Evolutionary conservation across 1,140 invertebrate species (phyloP).

Genomic region (Drosophila sechellia): DNA sequence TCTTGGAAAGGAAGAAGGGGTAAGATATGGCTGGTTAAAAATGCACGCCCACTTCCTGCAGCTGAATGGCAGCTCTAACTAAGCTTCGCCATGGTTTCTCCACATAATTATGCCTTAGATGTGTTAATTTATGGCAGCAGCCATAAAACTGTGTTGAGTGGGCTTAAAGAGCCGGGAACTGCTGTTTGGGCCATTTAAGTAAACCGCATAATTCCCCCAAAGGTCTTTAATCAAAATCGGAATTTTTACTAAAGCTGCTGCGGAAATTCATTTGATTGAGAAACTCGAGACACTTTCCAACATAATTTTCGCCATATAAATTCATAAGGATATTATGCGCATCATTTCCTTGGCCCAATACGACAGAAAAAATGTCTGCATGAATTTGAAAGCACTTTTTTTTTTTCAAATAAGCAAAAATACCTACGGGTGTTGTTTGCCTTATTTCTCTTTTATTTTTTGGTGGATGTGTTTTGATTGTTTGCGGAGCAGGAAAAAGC

Average conservation of each 20-base stretch:
- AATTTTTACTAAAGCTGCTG: slow-evolving; percentile 2
- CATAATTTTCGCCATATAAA: slow-evolving; percentile 50
- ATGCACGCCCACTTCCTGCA: slow-evolving; percentile 7
- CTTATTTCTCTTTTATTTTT: slow-evolving; percentile 9
- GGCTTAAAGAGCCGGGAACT: background rate
- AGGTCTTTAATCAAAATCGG: slow-evolving; percentile 32
- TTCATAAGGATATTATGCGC: slow-evolving; percentile 66
- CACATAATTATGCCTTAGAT: slow-evolving; percentile 39
- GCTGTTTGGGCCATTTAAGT: background rate
- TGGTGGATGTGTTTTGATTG: slow-evolving; percentile 27
- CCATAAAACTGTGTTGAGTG: slow-evolving; percentile 6
- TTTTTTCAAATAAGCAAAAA: slow-evolving; percentile 51
- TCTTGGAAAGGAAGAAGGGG: background rate
- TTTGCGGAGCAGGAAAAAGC: slow-evolving; percentile 16
- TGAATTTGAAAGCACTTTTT: slow-evolving; percentile 80
- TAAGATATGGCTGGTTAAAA: slow-evolving; percentile 3
- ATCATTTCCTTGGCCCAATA: slow-evolving; percentile 45
- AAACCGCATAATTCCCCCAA: background rate
- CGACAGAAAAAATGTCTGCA: slow-evolving; percentile 57
- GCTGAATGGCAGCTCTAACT: slow-evolving; percentile 16
- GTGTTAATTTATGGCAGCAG: slow-evolving; percentile 27
- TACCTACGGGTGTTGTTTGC: slow-evolving; percentile 62
- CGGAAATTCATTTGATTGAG: slow-evolving; percentile 38
- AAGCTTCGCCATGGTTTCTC: slow-evolving; percentile 5
- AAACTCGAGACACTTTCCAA: slow-evolving; percentile 40